These are phyloP conservation scores for Neoscelio sp. DNA, from an alignment of 2,888 invertebrate species.

Conservation along the genomic window DNA sequence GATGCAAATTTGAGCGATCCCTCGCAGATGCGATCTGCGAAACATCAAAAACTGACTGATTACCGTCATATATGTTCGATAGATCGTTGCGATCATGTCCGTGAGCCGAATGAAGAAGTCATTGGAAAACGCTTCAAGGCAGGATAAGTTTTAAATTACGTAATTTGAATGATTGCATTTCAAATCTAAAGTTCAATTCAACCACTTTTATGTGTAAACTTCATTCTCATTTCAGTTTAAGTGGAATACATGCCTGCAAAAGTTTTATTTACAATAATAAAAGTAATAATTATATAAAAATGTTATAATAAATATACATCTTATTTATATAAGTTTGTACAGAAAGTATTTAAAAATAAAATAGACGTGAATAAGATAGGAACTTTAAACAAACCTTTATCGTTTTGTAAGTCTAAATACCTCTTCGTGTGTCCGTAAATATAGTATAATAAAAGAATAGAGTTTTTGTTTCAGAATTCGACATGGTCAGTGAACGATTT, in stretches of 20 bases:
- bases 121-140: slow-evolving; percentile 45
- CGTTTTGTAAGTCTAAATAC: no score
- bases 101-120: slow-evolving; percentile 75
- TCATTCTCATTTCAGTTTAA: no score
- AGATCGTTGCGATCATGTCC: slow-evolving; percentile 76
- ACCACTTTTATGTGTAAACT: background rate
- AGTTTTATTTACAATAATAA: no score
- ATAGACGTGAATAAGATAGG: no score
- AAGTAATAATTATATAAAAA: no score
- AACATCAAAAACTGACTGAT: slow-evolving; percentile 76
- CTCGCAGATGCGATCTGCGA: slow-evolving; percentile 75
- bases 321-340: no score
- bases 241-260: no score
- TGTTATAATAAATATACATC: no score
- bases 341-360: no score
- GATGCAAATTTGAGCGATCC: slow-evolving; percentile 79
- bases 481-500: slow-evolving; percentile 70
- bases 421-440: no score
- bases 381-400: no score
- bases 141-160: slow-evolving; percentile 26
- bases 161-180: slow-evolving; percentile 27
- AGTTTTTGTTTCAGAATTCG: slow-evolving; percentile 59
- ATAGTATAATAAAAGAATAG: slow-evolving; percentile 7
- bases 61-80: slow-evolving; percentile 76
- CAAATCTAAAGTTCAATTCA: slow-evolving; percentile 6